phyloP scores from a whole-genome alignment of 2,888 invertebrate genomes.

The Malachius bipustulatus region DNA sequence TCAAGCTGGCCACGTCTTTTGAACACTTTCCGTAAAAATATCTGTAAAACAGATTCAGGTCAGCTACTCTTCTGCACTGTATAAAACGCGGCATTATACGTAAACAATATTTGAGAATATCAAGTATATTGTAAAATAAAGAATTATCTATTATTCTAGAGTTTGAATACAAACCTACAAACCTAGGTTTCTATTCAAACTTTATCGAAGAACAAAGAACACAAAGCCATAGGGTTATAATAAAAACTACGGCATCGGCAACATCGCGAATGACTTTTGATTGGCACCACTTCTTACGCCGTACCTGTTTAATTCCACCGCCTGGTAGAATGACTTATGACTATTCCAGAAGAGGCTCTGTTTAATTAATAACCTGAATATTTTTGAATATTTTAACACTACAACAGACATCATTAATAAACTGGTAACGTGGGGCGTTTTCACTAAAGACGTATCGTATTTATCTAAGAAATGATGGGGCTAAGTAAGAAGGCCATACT shows the following conservation, averaged over 20 bases:
- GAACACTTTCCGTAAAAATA: no score
- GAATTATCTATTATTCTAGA: no score
- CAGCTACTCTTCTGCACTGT: no score
- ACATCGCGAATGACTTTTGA: constrained; percentile 17
- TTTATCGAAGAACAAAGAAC: no score
- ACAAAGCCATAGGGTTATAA: no score
- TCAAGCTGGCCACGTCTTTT: no score
- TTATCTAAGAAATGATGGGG: constrained; percentile 28
- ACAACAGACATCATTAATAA: constrained; percentile 30
- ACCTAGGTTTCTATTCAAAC: no score
- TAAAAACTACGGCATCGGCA: constrained; percentile 11
- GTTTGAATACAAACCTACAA: no score
- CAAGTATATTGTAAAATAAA: no score
- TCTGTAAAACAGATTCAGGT: no score
- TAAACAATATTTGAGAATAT: no score
- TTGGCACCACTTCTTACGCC: constrained; percentile 19
- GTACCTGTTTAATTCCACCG: constrained; percentile 23
- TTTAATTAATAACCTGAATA: constrained; percentile 31
- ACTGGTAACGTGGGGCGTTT: constrained; percentile 26
- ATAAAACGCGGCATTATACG: no score
- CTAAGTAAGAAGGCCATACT: constrained; percentile 15
- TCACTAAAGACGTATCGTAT: constrained; percentile 25
- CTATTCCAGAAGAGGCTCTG: constrained; percentile 24
- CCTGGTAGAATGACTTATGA: constrained; percentile 24
- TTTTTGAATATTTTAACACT: constrained; percentile 32